Percentiles rank a stretch among this genome's conserved stretches.
Evolutionary conservation across 2,888 invertebrate species (phyloP).

Genomic region (Cecidostiba fungosa): DNA sequence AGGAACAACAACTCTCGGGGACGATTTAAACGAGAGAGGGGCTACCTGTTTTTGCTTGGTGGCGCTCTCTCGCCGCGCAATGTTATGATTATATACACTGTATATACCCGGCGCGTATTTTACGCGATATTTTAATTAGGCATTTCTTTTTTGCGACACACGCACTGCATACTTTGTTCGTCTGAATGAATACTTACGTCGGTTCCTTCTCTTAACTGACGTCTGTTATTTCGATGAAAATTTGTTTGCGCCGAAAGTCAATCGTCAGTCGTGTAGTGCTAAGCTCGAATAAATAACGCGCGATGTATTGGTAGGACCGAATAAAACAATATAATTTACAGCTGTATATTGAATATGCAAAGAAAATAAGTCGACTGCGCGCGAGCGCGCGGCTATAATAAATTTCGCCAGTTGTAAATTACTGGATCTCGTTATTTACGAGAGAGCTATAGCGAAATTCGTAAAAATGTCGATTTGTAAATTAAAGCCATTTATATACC

Average conservation of each 20-base stretch:
- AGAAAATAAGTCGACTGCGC: not conserved
- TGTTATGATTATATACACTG: constrained; percentile 6
- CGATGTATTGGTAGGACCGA: not conserved
- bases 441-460: not conserved
- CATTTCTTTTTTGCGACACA: not conserved
- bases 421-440: constrained; percentile 31
- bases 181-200: not conserved
- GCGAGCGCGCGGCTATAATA: not conserved
- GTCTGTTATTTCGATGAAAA: not conserved
- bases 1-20: constrained; percentile 66
- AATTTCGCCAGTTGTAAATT: constrained; percentile 31
- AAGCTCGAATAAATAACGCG: not conserved
- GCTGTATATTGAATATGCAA: constrained; percentile 27
- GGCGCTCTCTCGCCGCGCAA: not conserved
- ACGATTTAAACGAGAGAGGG: constrained; percentile 5
- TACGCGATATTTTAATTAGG: constrained; percentile 50
- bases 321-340: constrained; percentile 34
- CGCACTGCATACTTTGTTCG: not conserved
- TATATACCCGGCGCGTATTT: not conserved
- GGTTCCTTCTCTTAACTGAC: not conserved
- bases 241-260: not conserved
- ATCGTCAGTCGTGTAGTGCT: not conserved
- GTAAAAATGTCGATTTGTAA: constrained; percentile 21
- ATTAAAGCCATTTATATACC: constrained; percentile 46
- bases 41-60: constrained; percentile 46